Evolutionary conservation across 2,797 vertebrate species (phyloP).

Genomic region (Sebastes cheni): DNA sequence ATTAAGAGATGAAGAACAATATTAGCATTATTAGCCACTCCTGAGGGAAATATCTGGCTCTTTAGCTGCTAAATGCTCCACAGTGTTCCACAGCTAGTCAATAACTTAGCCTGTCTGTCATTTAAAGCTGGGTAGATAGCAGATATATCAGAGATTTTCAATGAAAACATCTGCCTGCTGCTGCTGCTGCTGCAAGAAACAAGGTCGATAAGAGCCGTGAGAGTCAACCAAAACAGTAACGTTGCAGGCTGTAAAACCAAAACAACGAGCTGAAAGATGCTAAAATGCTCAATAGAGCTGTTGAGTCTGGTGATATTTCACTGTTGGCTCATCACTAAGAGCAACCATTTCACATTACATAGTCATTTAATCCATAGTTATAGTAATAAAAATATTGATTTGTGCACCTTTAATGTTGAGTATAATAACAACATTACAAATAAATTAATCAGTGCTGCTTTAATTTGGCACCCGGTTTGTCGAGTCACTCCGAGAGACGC

Average conservation of each 20-base stretch:
- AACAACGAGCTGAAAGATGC: background rate
- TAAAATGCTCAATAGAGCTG: background rate
- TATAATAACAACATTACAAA: background rate
- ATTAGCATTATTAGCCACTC: background rate
- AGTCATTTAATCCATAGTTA: background rate
- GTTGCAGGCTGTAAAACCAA: background rate
- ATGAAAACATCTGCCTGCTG: background rate
- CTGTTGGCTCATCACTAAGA: background rate
- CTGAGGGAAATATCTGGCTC: background rate
- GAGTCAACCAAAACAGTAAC: background rate
- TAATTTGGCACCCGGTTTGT: conserved; percentile 17
- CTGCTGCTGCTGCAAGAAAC: background rate
- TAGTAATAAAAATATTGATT: background rate
- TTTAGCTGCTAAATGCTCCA: background rate
- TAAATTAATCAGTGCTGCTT: background rate
- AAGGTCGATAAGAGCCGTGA: background rate
- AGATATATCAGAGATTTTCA: background rate
- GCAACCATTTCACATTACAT: background rate
- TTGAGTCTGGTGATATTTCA: background rate
- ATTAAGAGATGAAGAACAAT: background rate
- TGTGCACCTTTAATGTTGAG: background rate
- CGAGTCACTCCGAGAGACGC: conserved; percentile 12
- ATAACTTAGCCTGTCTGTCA: background rate
- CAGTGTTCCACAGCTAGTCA: background rate
- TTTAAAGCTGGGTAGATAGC: background rate